Base-by-base conservation (phyloP, 2,797 vertebrate genomes). In the Cetoscarus ocellatus region DNA sequence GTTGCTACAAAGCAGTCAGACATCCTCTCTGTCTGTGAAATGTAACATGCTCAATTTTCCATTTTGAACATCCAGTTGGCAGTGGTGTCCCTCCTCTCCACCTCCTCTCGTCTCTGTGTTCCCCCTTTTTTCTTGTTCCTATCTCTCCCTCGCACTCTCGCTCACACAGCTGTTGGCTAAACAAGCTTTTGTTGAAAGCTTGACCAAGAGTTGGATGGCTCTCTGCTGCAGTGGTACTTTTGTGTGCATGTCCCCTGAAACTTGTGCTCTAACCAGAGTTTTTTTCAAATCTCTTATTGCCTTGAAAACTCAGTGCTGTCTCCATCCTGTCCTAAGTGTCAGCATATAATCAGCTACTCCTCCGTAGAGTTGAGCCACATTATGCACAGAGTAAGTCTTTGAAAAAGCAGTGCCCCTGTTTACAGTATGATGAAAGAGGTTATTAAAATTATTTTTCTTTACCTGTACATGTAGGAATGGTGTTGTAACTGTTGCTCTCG, bases 211-310 rank as follows among this genome's bases (percentile, higher is more conserved):
- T 67, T 77, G 65, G 79, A 50, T 52, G 8, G 38, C 43, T 70
- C 56, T 56, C 48, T 60, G 40, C 74, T 35, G n/a, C 56, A 60
- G 63, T 61, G 49, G 36, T 55, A 11, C n/a, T n/a, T 34, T 47
- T n/a, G 44, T 54, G 43, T 12, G 53, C 27, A 0, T 64, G 39
- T 58, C 59, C 44, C 53, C 61, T 76, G 35, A 63, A 73, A 77
- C 57, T 79, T 75, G 53, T 12, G 39, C 35, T 50, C 49, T 36
- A 55, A 84, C 57, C 66, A 62, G 53, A 75, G 34, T 8, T 48
- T 49, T 49, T 74, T 85, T 76, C 6, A n/a, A n/a, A 15, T 56
- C 70, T 73, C 76, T 79, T 42, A 85, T 85, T 81, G 70, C 82
- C 70, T 73, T 82, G 73, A 75, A 74, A 86, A 86, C 40, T 10